Conservation (phyloP, 2,797 vertebrate species). For the Sebastes matsubarae region DNA sequence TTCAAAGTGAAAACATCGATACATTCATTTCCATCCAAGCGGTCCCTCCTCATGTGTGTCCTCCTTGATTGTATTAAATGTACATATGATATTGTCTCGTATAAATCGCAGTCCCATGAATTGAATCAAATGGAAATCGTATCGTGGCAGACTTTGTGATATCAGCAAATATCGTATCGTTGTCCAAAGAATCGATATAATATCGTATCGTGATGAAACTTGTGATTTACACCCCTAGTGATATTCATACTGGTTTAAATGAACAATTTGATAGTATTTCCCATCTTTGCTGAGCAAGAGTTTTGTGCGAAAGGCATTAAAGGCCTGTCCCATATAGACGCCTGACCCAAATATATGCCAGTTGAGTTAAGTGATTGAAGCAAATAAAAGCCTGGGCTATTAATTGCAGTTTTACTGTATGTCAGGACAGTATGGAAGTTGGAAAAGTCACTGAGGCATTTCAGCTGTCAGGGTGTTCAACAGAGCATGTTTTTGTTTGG, state of each 20-base stretch:
- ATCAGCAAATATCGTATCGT: background rate
- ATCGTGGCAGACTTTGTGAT: background rate
- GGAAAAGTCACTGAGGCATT: background rate
- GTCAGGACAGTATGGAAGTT: background rate
- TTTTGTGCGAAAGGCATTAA: background rate
- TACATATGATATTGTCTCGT: background rate
- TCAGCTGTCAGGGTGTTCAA: background rate
- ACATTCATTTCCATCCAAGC: no score
- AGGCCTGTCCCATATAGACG: background rate
- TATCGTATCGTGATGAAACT: background rate
- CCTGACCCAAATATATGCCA: background rate
- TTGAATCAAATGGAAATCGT: background rate
- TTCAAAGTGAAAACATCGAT: no score
- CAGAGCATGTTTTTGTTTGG: constrained; percentile 29
- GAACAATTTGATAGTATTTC: background rate
- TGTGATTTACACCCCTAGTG: background rate
- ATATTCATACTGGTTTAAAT: background rate
- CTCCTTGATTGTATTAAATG: no score
- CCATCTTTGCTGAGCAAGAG: background rate
- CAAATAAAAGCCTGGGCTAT: background rate
- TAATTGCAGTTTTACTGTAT: background rate
- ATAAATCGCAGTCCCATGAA: background rate
- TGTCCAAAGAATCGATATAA: background rate
- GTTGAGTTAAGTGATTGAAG: background rate
- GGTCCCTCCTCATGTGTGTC: no score